These are phyloP conservation scores for Cosmorhoe ocellata DNA, from an alignment of 2,888 invertebrate genomes.

Conservation along the genomic window DNA sequence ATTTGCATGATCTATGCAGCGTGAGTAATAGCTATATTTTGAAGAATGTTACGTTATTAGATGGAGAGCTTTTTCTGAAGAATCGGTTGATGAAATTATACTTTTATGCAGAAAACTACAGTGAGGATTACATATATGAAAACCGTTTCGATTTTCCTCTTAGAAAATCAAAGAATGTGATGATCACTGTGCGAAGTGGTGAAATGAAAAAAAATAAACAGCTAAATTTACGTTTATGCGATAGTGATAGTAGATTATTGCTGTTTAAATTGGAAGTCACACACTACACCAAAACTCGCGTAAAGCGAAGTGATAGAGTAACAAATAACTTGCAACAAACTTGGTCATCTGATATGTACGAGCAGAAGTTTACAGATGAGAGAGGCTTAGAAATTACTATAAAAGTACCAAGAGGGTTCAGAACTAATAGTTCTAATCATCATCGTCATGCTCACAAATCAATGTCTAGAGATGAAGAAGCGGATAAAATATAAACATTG, in stretches of 20 bases:
- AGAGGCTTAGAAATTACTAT: conserved; percentile 1
- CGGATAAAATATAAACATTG: no score
- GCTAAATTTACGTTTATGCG: conserved; percentile 1
- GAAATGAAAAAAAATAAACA: background rate
- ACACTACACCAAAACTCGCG: no score
- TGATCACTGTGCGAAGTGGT: background rate
- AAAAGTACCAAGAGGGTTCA: conserved; percentile 3
- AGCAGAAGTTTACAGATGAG: conserved; percentile 2
- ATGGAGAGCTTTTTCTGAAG: background rate
- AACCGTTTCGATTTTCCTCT: no score
- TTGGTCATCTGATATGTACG: conserved; percentile 2
- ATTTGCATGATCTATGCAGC: no score
- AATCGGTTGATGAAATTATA: background rate
- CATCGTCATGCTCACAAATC: no score
- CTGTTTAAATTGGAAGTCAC: conserved; percentile 1
- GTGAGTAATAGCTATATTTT: background rate
- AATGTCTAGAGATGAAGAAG: no score
- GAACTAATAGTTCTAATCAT: no score
- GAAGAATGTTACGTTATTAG: no score
- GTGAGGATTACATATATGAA: no score
- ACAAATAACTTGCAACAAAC: conserved; percentile 1
- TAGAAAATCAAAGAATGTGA: no score
- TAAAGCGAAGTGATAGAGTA: background rate
- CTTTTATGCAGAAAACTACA: no score
- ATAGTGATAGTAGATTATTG: background rate